Base-by-base conservation (phyloP, 1,140 invertebrate genomes). In the Microplitis demolitor region DNA sequence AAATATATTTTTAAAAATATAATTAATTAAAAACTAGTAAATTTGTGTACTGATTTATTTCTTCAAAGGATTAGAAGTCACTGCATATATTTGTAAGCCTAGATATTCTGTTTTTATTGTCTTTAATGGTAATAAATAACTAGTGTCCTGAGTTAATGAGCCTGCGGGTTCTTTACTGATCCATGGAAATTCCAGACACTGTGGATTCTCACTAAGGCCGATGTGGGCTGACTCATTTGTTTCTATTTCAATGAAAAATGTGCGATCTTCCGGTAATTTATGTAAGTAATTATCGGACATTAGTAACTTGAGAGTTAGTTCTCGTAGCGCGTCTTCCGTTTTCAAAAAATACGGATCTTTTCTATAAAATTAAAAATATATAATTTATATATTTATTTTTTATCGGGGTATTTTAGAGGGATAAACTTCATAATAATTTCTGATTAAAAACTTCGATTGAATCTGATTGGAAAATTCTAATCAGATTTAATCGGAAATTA, bases 281-380 rank as follows among this genome's bases (percentile, higher is more conserved):
- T 86, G 87, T 8, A 90, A 84, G 72, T 87, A 88, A 11, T 84
- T 78, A 56, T 82, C 79, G 14, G 85, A 78, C 69, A 87, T 85
- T 2, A 87, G 84, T 58, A 91, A 74, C 76, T 89, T 89, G 16
- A 91, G 81, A 75, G 88, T 90, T 76, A 91, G 88, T 14, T 88
- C 88, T 71, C 89, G 85, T 24, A 92, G 79, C 73, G 87, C 88
- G 79, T 90, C 88, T 80, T 91, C 90, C 11, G 85, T 85, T 78
- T 89, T 88, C 4, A 90, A 80, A 73, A 90, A 89, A 83, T 90
- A 91, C 3, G 90, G 87, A 82, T 91, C 90, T 56, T 74, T 75
- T 62, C 85, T 87, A 58, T 14, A 78, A 78, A 11, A 33, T 73
- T 63, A 72, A 72, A 60, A 70, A 3, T 63, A 66, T 66, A 11